A percentile compares a stretch with the other conserved stretches of the same genome.
phyloP scores from a whole-genome alignment of 2,113 vertebrate species.

The Neotoma lepida region DNA sequence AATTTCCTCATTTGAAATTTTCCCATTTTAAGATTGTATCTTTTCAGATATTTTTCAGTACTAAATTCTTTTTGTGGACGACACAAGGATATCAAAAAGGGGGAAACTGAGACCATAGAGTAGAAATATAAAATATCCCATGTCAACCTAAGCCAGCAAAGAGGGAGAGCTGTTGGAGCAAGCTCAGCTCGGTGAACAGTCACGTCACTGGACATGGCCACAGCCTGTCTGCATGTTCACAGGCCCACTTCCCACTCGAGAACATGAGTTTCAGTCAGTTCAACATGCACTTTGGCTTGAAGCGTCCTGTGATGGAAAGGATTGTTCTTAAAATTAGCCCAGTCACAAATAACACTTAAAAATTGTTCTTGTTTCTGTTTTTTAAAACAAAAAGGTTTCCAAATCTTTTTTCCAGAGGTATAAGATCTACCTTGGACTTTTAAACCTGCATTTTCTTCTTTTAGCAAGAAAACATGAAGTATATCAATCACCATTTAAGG shows the following conservation, averaged over 20 bases:
- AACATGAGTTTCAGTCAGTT: constrained; percentile 47
- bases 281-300: constrained; percentile 63
- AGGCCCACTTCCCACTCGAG: constrained; percentile 38
- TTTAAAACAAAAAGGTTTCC: neutral
- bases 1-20: constrained; percentile 54
- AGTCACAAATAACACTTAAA: constrained; percentile 62
- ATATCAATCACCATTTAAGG: constrained; percentile 14
- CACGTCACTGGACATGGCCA: neutral
- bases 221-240: rapidly evolving
- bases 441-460: constrained; percentile 45
- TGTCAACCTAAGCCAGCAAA: constrained; percentile 8
- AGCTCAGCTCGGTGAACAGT: constrained; percentile 7
- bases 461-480: neutral
- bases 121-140: constrained; percentile 33
- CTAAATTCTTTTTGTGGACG: constrained; percentile 2
- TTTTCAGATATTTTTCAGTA: neutral
- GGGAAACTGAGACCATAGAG: constrained; percentile 47
- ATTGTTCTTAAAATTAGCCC: constrained; percentile 64
- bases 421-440: constrained; percentile 49
- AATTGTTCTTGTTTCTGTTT: constrained; percentile 23
- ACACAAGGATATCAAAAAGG: constrained; percentile 39
- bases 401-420: constrained; percentile 43
- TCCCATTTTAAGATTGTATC: constrained; percentile 15
- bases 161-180: constrained; percentile 32
- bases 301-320: constrained; percentile 67